Conservation (phyloP, 1,140 invertebrate genomes). For the Nylanderia fulva region DNA sequence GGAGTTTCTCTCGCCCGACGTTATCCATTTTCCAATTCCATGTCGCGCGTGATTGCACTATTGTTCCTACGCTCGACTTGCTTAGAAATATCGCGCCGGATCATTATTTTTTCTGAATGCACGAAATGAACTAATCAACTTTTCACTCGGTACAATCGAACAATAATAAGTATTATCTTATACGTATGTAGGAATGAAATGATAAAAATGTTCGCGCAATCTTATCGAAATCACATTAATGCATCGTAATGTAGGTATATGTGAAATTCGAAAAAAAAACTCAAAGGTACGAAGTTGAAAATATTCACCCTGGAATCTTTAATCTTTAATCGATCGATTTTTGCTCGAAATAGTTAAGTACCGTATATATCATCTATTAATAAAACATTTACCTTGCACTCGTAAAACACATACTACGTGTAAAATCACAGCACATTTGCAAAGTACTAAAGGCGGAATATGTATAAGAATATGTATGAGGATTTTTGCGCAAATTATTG, state of each 20-base stretch:
- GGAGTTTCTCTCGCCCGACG: conserved; percentile 9
- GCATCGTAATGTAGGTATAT: neutral
- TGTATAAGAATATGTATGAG: neutral
- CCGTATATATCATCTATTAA: neutral
- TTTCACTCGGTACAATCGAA: neutral
- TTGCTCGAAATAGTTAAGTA: neutral
- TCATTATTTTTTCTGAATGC: neutral
- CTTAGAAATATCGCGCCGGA: conserved; percentile 33
- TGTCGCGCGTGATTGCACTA: conserved; percentile 47
- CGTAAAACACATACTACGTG: neutral
- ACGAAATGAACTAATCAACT: conserved; percentile 26
- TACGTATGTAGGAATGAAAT: neutral
- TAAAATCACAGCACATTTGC: neutral
- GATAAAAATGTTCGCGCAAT: neutral
- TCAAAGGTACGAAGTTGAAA: neutral
- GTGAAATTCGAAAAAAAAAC: neutral
- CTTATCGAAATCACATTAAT: neutral
- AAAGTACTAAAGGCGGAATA: neutral
- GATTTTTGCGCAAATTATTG: conserved; percentile 2
- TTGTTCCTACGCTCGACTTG: conserved; percentile 22
- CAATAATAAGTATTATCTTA: neutral
- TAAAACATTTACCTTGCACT: neutral
- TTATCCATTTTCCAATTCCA: conserved; percentile 40
- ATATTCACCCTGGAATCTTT: conserved; percentile 5
- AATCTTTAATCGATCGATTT: neutral